A percentile compares a stretch with the other conserved stretches of the same genome.
These are phyloP conservation scores for Phodopus roborovskii DNA, from an alignment of 2,113 vertebrate genomes.

Conservation along the genomic window DNA sequence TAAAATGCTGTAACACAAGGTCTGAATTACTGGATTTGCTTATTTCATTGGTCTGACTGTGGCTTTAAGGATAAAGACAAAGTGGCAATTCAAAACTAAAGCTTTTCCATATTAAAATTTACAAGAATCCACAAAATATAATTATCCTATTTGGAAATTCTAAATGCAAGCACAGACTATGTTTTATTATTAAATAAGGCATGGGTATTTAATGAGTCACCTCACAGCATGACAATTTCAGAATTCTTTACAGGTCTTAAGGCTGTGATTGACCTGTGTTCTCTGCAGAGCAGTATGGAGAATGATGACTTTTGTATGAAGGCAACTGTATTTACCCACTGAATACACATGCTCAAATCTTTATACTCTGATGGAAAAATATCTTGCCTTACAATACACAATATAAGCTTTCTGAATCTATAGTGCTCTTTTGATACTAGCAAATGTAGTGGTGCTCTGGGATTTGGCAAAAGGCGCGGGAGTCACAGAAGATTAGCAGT, in stretches of 20 bases:
- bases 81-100: not conserved
- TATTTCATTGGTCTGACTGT: conserved; percentile 62
- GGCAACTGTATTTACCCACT: not conserved
- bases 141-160: not conserved
- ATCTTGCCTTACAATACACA: not conserved
- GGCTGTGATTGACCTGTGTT: not conserved
- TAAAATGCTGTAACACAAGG: conserved; percentile 52
- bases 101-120: conserved; percentile 18
- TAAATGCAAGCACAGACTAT: conserved; percentile 32
- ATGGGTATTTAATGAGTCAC: not conserved
- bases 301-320: not conserved
- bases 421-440: not conserved
- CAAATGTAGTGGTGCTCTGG: not conserved
- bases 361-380: not conserved
- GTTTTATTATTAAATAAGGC: conserved; percentile 34
- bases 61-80: not conserved
- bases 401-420: not conserved
- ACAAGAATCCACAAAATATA: not conserved
- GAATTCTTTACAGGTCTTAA: conserved; percentile 11
- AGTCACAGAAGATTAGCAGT: conserved; percentile 40
- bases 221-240: conserved; percentile 15
- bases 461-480: not conserved
- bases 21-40: conserved; percentile 58
- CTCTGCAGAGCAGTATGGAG: not conserved
- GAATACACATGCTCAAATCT: not conserved